Conservation (phyloP, 2,888 invertebrate genomes). For the Eupithecia tripunctaria region DNA sequence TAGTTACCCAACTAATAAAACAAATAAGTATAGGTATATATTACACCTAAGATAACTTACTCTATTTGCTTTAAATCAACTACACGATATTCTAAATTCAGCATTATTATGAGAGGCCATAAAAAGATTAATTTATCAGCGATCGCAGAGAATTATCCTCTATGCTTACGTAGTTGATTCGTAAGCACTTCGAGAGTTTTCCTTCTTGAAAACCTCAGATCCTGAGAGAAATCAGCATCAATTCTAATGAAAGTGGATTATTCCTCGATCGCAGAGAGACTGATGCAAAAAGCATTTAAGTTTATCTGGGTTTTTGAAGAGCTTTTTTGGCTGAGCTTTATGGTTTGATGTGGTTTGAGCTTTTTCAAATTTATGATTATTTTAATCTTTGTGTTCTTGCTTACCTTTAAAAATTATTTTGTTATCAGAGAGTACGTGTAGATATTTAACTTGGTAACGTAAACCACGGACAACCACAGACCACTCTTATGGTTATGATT, state of each 20-base stretch:
- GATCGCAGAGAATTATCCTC: background rate
- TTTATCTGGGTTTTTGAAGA: slow-evolving; percentile 32
- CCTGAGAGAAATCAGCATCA: slow-evolving; percentile 44
- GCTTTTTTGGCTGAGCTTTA: background rate
- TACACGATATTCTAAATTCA: background rate
- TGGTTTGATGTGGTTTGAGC: background rate
- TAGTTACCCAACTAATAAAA: background rate
- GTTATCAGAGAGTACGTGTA: no score
- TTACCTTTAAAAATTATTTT: no score
- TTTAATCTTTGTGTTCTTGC: background rate
- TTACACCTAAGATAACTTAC: background rate
- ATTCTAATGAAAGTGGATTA: slow-evolving; percentile 45
- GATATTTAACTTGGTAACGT: no score
- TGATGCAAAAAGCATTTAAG: slow-evolving; percentile 36
- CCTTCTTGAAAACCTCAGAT: slow-evolving; percentile 26
- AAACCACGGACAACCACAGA: no score
- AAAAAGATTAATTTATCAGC: background rate
- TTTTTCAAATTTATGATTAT: background rate
- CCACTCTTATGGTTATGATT: no score
- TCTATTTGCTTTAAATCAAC: background rate
- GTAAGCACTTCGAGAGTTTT: slow-evolving; percentile 6
- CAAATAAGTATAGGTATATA: background rate
- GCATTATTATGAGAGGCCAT: background rate
- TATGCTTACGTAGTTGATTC: background rate
- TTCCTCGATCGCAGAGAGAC: slow-evolving; percentile 40